Evolutionary conservation across 2,113 vertebrate species (phyloP), one percentile per base, ranked within the genome.

Genomic region (Thomomys bottae): DNA sequence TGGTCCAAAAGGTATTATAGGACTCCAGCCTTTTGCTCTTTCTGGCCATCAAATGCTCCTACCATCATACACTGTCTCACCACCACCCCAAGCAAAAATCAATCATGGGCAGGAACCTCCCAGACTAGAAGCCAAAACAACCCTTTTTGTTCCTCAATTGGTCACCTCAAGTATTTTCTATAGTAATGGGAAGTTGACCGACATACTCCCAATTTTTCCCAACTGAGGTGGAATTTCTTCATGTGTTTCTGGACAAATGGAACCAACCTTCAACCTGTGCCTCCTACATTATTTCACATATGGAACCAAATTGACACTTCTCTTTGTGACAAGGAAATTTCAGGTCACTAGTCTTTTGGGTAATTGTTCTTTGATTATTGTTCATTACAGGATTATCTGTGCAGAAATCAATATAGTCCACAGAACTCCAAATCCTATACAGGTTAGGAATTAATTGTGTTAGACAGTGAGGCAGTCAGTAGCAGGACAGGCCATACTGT

Each of bases 291-390:
- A 67, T 64, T 80, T 87, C 6, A 0, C 54, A 17, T 1, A 5
- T 15, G 17, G 24, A 73, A 21, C 4, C 2, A 14, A 40, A 6
- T 36, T n/a, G 42, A 2, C 1, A 11, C 2, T 2, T 18, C 49
- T 68, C 9, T 79, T 81, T 61, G 68, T 38, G 17, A 36, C 40
- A 82, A 84, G 54, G 26, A 15, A 57, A 83, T 38, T 66, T 61
- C n/a, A 83, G 57, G 66, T 67, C 6, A 40, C 54, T 17, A 9
- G 23, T n/a, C 30, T 88, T 73, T 36, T 82, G 8, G 28, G 4
- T 82, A 59, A 54, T n/a, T 79, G 9, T 87, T 91, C 30, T 89
- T 54, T 95, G 28, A 38, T 57, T 76, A 59, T 77, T 76, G 38
- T 68, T 45, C 70, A 72, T 40, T 64, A 45, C 18, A 77, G 4